Evolutionary conservation across 2,797 vertebrate species (phyloP).

Genomic region (Buphagus erythrorhynchus): DNA sequence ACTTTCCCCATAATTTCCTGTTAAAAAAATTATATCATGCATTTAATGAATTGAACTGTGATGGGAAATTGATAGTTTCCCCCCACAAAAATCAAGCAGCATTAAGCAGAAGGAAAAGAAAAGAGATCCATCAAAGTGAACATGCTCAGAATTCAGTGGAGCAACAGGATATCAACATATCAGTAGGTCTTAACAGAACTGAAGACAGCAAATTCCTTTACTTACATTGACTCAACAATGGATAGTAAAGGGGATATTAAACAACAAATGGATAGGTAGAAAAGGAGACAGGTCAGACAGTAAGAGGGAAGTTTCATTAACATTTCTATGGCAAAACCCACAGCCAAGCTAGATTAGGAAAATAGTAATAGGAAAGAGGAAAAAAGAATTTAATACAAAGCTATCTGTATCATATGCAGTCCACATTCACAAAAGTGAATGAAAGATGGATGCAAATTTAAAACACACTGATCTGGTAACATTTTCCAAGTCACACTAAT

Average conservation of each 20-base stretch:
- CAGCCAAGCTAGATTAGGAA: background rate
- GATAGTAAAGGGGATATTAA: background rate
- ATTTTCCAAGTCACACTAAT: background rate
- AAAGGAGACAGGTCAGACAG: background rate
- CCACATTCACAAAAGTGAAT: background rate
- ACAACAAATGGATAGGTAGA: background rate
- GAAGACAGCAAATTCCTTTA: background rate
- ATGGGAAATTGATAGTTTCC: background rate
- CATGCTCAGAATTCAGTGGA: background rate
- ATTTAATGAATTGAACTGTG: background rate
- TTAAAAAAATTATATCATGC: background rate
- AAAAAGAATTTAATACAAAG: background rate
- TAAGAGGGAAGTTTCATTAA: background rate
- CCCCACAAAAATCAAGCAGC: background rate
- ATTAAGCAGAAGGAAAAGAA: background rate
- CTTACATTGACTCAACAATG: background rate
- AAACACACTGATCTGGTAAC: background rate
- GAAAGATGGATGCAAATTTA: background rate
- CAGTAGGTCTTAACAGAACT: background rate
- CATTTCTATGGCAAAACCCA: background rate
- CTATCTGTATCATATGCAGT: background rate
- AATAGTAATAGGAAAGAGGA: background rate
- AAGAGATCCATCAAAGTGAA: background rate
- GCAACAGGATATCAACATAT: background rate
- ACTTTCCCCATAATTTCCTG: slow-evolving; percentile 98